Evolutionary conservation across 2,888 invertebrate species (phyloP).

Genomic region (Tenthredo scrophulariae): DNA sequence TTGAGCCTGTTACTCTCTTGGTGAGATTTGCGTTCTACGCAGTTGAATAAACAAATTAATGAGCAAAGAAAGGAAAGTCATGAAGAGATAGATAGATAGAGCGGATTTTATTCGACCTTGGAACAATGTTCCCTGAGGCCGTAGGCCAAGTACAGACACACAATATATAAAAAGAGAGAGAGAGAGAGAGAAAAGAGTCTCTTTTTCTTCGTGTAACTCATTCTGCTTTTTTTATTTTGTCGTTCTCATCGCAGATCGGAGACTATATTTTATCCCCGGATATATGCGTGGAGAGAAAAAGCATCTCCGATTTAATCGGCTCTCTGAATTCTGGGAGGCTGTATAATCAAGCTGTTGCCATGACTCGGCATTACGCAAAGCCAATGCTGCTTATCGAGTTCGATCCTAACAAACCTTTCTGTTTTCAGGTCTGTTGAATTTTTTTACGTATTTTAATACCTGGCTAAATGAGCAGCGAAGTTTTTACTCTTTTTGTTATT

Average conservation of each 20-base stretch:
- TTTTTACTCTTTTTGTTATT: background rate
- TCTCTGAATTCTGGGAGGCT: slow-evolving; percentile 96
- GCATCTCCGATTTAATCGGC: slow-evolving; percentile 96
- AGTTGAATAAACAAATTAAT: slow-evolving; percentile 20
- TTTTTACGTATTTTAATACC: background rate
- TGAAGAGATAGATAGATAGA: no score
- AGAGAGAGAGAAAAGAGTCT: background rate
- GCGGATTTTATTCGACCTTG: no score
- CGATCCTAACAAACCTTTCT: slow-evolving; percentile 95
- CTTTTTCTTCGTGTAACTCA: background rate
- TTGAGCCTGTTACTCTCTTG: slow-evolving; percentile 92
- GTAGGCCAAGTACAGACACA: no score
- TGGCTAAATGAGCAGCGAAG: background rate
- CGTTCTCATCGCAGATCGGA: slow-evolving; percentile 85
- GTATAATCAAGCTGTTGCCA: slow-evolving; percentile 96
- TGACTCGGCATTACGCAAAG: slow-evolving; percentile 93
- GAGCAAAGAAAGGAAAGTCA: background rate
- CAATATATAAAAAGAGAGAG: no score
- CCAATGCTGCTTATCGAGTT: slow-evolving; percentile 97
- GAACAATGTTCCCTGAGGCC: no score
- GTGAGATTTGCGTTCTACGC: slow-evolving; percentile 74
- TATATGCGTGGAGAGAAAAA: slow-evolving; percentile 98
- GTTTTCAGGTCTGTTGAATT: slow-evolving; percentile 85
- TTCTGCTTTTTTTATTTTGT: slow-evolving; percentile 1
- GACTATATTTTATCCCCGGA: slow-evolving; percentile 98